Evolutionary conservation across 2,113 vertebrate genomes (phyloP).

Genomic region (Bambusicola thoracicus): DNA sequence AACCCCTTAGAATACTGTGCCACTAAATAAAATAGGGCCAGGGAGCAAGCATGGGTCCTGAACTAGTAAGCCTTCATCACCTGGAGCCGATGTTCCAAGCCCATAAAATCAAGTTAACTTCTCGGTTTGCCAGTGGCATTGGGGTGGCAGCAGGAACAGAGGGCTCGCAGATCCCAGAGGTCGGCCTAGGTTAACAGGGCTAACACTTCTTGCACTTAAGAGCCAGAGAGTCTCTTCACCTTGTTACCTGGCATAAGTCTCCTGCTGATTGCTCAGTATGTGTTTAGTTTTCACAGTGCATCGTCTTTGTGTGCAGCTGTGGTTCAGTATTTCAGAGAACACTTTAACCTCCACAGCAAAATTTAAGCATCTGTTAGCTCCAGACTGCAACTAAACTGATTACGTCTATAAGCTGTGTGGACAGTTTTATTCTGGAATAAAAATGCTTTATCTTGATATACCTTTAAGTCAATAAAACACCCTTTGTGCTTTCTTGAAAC

Average conservation of each 20-base stretch:
- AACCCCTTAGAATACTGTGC: not conserved
- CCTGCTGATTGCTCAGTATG: not conserved
- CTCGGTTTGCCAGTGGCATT: not conserved
- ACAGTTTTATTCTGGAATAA: conserved; percentile 60
- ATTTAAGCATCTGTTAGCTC: conserved; percentile 49
- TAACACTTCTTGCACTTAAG: not conserved
- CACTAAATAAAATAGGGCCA: not conserved
- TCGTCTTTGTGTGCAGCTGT: conserved; percentile 25
- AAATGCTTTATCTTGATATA: conserved; percentile 63
- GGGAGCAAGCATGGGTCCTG: not conserved
- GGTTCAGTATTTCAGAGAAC: not conserved
- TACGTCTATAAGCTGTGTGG: conserved; percentile 49
- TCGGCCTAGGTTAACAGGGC: not conserved
- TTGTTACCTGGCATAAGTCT: not conserved
- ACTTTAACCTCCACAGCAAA: conserved; percentile 43
- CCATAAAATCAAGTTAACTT: not conserved
- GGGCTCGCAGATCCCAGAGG: not conserved
- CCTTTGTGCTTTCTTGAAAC: conserved; percentile 35
- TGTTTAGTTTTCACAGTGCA: not conserved
- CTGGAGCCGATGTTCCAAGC: not conserved
- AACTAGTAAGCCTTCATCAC: not conserved
- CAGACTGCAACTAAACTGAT: conserved; percentile 43
- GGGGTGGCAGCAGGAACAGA: not conserved
- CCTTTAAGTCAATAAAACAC: conserved; percentile 52
- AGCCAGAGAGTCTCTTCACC: not conserved